Conservation (phyloP, 2,888 invertebrate species). For the Omphaloscelis lunosa region DNA sequence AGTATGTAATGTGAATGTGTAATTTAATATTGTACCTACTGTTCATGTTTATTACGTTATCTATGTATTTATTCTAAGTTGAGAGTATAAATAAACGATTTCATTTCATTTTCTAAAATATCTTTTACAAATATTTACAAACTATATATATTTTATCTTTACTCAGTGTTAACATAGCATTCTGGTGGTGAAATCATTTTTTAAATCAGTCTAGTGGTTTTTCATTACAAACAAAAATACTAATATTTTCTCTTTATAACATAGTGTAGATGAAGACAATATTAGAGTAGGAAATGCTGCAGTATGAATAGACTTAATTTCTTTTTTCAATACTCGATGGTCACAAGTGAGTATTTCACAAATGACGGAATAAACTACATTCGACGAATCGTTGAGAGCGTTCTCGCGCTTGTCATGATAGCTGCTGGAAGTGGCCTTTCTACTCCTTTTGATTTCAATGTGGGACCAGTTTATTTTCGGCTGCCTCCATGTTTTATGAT, state of each 20-base stretch:
- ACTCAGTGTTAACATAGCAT: no score
- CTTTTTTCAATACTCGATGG: neutral
- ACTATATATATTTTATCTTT: no score
- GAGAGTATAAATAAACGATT: neutral
- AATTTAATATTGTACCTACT: neutral
- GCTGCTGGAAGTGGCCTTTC: neutral
- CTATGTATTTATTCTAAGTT: neutral
- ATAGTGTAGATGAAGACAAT: no score
- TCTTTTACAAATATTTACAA: no score
- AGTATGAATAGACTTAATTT: no score
- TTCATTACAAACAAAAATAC: no score
- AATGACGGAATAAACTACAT: neutral
- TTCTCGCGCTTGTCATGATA: neutral
- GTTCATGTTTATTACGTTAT: neutral
- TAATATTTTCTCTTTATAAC: no score
- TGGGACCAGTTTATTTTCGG: neutral
- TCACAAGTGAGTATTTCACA: neutral
- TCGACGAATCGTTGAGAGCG: neutral
- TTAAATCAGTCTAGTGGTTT: no score
- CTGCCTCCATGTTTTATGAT: conserved; percentile 46
- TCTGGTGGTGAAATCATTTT: no score
- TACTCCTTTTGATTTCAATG: neutral
- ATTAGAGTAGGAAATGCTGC: no score
- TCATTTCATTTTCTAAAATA: neutral
- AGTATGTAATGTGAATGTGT: neutral